Base-by-base conservation (phyloP, 1,140 invertebrate genomes). In the Scaptomyza hsui region DNA sequence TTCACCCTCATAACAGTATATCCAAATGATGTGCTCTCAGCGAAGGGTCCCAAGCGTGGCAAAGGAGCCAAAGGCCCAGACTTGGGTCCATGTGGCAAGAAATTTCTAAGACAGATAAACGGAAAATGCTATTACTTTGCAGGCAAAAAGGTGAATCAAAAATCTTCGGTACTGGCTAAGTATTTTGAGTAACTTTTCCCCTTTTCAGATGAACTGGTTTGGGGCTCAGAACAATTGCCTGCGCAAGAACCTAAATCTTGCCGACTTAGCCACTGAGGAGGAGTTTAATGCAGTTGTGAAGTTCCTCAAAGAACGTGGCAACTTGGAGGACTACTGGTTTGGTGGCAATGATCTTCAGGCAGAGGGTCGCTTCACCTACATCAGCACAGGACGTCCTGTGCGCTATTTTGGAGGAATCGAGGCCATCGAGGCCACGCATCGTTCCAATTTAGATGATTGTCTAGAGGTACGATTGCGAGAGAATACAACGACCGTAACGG, bases 191-290 rank as follows among this genome's bases (percentile, higher is more conserved):
- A 2, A 4, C 12, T n/a, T 37, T n/a, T n/a, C 3, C 12, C 6
- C 5, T 37, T 29, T 52, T 21, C 53, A 86, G 82, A 52, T 86
- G 24, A 86, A 69, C 37, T 86, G 82, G 82, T 86, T 75, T 51
- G 82, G 82, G 0, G 81, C 81, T 2, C 74, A 78, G 39, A 86
- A 86, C 51, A 86, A 80, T 48, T 91, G 95, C 93, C 92, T 96
- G 95, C 6, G 97, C 94, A 39, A 94, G 95, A 41, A 92, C 93
- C 90, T 93, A 95, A 51, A 95, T 94, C 74, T 93, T 92, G 13
- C 94, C 92, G 52, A 93, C 93, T 1, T 91, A 9, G 16, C 59
- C 55, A 68, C 41, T 0, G 1, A 19, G 13, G 62, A 59, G 4
- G 82, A 88, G 1, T 75, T 67, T 7, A 37, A 62, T 3, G 71